These are phyloP conservation scores for Pangasius sanitwongsei DNA, from an alignment of 2,797 vertebrate genomes.

Conservation along the genomic window DNA sequence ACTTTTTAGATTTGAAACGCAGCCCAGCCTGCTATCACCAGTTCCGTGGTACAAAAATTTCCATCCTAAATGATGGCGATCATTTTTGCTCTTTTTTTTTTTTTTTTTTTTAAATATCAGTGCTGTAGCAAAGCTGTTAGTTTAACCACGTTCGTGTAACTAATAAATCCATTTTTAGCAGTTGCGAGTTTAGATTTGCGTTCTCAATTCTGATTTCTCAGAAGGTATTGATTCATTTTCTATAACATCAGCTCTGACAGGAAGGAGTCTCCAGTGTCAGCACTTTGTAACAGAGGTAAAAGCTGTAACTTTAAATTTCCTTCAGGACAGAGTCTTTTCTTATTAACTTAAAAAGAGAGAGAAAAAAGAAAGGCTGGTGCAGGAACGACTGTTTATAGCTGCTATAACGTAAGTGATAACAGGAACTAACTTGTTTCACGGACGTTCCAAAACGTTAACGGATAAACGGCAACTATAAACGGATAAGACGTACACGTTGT, in stretches of 20 bases:
- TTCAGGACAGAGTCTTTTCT: background rate
- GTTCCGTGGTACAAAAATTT: background rate
- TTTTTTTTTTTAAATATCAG: too few species aligned
- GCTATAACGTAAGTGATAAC: background rate
- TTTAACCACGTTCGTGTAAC: background rate
- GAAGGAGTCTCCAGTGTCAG: background rate
- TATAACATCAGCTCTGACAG: too few species aligned
- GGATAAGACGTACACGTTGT: background rate
- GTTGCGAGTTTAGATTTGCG: background rate
- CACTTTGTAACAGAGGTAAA: background rate
- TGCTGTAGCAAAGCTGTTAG: background rate
- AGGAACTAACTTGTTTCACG: background rate
- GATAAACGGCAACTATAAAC: background rate
- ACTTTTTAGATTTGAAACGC: constrained; percentile 1
- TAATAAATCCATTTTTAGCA: background rate
- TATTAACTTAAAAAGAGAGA: background rate
- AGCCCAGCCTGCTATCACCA: background rate
- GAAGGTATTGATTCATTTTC: background rate
- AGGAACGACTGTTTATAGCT: background rate
- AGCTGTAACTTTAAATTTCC: background rate
- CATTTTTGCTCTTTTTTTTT: background rate
- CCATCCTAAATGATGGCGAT: background rate
- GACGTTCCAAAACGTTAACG: background rate
- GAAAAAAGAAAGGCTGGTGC: background rate
- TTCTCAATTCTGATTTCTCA: background rate